Conservation (phyloP, 2,888 invertebrate species). For the Acanthacorydalis orientalis region DNA sequence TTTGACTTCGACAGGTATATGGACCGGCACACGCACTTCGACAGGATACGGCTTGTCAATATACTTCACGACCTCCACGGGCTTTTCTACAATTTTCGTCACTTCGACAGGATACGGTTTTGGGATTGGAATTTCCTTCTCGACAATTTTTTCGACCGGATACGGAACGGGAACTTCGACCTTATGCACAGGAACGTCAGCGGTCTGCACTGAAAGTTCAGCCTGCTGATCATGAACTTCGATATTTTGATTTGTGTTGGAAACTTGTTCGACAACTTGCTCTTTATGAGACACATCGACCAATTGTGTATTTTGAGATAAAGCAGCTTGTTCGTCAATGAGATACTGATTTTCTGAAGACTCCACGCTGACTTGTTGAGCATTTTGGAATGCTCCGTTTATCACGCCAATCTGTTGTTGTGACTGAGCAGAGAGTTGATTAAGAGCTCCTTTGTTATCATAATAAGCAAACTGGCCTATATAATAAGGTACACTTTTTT, state of each 20-base stretch:
- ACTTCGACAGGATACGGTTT: slow-evolving; percentile 30
- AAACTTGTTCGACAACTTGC: no score
- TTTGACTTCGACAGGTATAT: slow-evolving; percentile 24
- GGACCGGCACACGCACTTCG: slow-evolving; percentile 24
- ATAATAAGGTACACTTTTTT: slow-evolving; percentile 42
- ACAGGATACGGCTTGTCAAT: slow-evolving; percentile 17
- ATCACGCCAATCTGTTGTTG: slow-evolving; percentile 25
- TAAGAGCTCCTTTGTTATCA: slow-evolving; percentile 24
- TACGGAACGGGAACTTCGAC: not conserved
- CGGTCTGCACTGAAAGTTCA: no score
- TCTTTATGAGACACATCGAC: no score
- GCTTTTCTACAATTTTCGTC: slow-evolving; percentile 27
- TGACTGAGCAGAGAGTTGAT: slow-evolving; percentile 21
- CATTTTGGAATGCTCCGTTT: slow-evolving; percentile 16
- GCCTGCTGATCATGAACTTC: no score
- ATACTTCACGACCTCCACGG: slow-evolving; percentile 15
- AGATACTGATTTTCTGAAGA: slow-evolving; percentile 11
- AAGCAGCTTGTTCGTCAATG: slow-evolving; percentile 16
- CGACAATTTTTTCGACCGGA: slow-evolving; percentile 20
- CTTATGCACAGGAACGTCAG: not conserved
- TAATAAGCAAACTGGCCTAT: slow-evolving; percentile 27
- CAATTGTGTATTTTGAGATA: no score
- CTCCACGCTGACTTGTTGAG: slow-evolving; percentile 13
- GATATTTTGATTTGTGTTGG: no score
- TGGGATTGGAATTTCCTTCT: slow-evolving; percentile 28